Conservation (phyloP, 1,140 invertebrate species). For the Chironomus tepperi region DNA sequence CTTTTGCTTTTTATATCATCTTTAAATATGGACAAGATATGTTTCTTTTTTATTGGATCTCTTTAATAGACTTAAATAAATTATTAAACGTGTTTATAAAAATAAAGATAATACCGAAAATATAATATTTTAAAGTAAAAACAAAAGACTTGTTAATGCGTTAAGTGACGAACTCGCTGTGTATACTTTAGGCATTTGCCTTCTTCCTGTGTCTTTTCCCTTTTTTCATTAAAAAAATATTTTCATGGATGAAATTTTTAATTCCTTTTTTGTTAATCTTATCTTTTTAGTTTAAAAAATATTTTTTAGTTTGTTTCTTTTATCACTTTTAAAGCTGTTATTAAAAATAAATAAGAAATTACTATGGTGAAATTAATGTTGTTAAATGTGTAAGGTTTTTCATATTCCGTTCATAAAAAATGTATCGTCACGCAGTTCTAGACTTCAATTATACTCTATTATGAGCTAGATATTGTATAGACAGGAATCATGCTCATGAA, state of each 20-base stretch:
- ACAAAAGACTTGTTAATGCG: slow-evolving; percentile 23
- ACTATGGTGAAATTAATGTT: too few relatives aligned
- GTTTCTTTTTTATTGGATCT: neutral
- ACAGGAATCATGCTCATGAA: too few relatives aligned
- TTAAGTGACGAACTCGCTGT: slow-evolving; percentile 18
- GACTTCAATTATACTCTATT: too few relatives aligned
- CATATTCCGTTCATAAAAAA: too few relatives aligned
- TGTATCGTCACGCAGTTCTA: too few relatives aligned
- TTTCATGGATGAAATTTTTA: neutral
- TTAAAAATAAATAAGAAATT: too few relatives aligned
- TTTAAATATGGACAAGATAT: neutral
- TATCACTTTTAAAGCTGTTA: too few relatives aligned
- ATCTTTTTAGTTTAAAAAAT: neutral
- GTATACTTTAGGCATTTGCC: neutral
- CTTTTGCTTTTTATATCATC: neutral
- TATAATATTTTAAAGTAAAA: neutral
- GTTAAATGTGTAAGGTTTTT: too few relatives aligned
- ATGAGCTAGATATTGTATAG: too few relatives aligned
- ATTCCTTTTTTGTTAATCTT: neutral
- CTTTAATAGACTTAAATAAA: neutral
- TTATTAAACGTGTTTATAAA: neutral
- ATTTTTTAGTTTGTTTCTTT: too few relatives aligned
- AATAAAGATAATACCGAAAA: neutral
- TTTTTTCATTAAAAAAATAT: neutral
- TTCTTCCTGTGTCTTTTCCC: neutral